Percentiles rank a stretch among this genome's conserved stretches.
These are phyloP conservation scores for Agrochola lychnidis DNA, from an alignment of 2,888 invertebrate species.

Conservation along the genomic window DNA sequence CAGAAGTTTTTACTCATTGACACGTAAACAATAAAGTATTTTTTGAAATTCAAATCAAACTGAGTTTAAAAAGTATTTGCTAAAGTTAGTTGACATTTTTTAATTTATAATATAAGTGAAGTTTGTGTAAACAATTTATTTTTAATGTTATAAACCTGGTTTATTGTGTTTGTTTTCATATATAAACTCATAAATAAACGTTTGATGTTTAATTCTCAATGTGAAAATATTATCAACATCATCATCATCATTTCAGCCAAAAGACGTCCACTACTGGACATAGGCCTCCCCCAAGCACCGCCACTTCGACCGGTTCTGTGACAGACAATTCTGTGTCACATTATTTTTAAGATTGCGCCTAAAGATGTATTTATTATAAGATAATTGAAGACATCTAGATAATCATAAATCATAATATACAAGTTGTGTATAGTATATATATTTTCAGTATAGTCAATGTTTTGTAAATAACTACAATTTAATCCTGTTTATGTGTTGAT, in stretches of 20 bases:
- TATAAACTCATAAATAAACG: neutral
- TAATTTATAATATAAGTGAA: constrained; percentile 18
- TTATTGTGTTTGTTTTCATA: neutral
- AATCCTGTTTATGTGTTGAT: neutral
- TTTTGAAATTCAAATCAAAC: constrained; percentile 15
- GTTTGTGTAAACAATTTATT: constrained; percentile 4
- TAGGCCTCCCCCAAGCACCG: too few relatives aligned
- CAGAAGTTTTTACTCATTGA: neutral
- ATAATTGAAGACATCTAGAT: neutral
- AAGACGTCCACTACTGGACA: too few relatives aligned
- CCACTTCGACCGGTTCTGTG: too few relatives aligned
- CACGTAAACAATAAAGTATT: neutral
- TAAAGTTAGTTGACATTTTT: neutral
- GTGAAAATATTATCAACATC: neutral
- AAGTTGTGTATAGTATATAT: too few relatives aligned
- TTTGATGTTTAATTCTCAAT: neutral
- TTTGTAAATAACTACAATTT: constrained; percentile 43
- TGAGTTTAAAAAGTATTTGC: constrained; percentile 9
- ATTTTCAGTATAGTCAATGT: neutral
- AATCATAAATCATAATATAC: neutral
- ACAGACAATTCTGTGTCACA: too few relatives aligned
- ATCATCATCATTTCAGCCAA: too few relatives aligned
- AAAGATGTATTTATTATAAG: constrained; percentile 2
- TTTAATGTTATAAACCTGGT: neutral
- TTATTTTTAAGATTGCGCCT: constrained; percentile 12